Conservation (phyloP, 2,113 vertebrate genomes). For the Elephas maximus region DNA sequence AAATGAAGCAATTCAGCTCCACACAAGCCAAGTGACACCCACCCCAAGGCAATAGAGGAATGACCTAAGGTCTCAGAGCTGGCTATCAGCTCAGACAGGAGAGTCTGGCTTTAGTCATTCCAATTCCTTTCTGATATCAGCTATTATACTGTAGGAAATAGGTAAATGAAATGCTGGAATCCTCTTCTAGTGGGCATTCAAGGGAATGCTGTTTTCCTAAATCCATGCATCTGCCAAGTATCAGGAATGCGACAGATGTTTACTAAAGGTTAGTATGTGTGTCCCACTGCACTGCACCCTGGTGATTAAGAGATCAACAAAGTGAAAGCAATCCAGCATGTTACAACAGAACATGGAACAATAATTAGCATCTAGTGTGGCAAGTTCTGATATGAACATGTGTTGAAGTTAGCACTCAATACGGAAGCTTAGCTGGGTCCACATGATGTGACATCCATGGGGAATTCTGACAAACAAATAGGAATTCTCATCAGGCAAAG, state of each 20-base stretch:
- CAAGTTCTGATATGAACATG: background rate
- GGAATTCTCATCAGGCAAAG: background rate
- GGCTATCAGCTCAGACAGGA: background rate
- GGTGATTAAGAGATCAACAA: background rate
- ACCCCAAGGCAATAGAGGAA: background rate
- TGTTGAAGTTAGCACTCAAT: background rate
- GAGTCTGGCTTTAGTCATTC: background rate
- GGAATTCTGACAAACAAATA: background rate
- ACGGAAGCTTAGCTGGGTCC: background rate
- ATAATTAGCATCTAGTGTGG: background rate
- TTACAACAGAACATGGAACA: background rate
- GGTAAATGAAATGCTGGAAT: background rate
- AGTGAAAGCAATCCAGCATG: background rate
- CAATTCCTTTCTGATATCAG: background rate
- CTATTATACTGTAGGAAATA: background rate
- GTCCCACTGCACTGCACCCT: background rate
- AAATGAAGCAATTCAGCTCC: background rate
- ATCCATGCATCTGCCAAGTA: background rate
- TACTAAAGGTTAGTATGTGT: too few relatives aligned
- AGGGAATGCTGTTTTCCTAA: background rate
- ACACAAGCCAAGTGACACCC: background rate
- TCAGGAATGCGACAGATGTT: background rate
- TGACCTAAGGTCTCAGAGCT: background rate
- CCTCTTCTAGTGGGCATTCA: background rate
- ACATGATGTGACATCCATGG: background rate